Evolutionary conservation across 2,797 vertebrate genomes (phyloP).

Genomic region (Tragopan temminckii): DNA sequence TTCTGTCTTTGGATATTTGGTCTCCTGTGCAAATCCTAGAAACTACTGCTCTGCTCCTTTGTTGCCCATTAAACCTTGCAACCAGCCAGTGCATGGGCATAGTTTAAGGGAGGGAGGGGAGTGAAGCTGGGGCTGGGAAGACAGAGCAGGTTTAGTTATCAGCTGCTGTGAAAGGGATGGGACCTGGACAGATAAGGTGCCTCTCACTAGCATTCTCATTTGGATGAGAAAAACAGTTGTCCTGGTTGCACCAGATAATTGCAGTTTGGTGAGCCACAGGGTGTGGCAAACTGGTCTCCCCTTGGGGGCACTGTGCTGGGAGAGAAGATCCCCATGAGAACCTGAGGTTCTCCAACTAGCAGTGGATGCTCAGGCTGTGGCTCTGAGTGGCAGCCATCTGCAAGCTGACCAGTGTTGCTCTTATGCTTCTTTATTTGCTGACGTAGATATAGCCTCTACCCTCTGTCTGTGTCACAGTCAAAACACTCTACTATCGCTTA

Average conservation of each 20-base stretch:
- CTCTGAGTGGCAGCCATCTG: neutral
- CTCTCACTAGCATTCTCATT: neutral
- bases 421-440: neutral
- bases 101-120: neutral
- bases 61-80: neutral
- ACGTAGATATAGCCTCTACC: neutral
- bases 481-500: neutral
- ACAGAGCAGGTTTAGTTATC: neutral
- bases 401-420: neutral
- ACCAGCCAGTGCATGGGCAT: fast-evolving
- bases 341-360: neutral
- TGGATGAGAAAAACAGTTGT: neutral
- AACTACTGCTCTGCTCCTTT: neutral
- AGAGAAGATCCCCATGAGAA: neutral
- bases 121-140: neutral
- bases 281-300: neutral
- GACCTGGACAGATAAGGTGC: neutral
- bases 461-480: neutral
- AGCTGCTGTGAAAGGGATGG: neutral
- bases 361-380: neutral
- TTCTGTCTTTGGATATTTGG: neutral
- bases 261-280: neutral
- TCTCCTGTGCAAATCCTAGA: neutral
- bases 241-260: neutral
- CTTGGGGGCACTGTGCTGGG: fast-evolving